A percentile compares a stretch with the other conserved stretches of the same genome.
Evolutionary conservation across 2,113 vertebrate species (phyloP).

Genomic region (Bubo blakistoni): DNA sequence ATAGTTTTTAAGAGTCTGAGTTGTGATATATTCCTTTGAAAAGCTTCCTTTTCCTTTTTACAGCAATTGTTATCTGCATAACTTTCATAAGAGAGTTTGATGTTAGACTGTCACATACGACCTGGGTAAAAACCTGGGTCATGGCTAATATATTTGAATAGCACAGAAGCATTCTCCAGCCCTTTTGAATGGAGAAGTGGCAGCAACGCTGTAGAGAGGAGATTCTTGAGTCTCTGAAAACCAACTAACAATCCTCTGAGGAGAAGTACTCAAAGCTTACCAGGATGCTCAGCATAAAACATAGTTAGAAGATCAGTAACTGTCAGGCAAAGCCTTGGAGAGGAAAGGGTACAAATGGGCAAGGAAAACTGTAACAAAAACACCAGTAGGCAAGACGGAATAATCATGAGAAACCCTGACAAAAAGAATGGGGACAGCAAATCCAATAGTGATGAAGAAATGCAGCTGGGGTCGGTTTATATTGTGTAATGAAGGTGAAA

Average conservation of each 20-base stretch:
- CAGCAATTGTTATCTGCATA: not conserved
- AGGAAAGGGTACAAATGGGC: not conserved
- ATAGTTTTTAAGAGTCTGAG: not conserved
- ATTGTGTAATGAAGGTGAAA: slow-evolving; percentile 39
- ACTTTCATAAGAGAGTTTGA: not conserved
- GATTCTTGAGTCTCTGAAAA: not conserved
- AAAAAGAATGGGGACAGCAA: slow-evolving; percentile 36
- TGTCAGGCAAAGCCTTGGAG: not conserved
- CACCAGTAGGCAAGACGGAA: not conserved
- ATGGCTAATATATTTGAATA: not conserved
- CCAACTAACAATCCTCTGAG: not conserved
- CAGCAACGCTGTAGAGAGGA: not conserved
- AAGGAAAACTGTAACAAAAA: not conserved
- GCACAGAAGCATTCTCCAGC: not conserved
- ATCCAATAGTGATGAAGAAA: slow-evolving; percentile 26
- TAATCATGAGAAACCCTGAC: not conserved
- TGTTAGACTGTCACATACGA: not conserved
- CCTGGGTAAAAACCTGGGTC: not conserved
- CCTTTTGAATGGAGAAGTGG: not conserved
- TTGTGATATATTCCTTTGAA: not conserved
- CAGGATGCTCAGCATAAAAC: not conserved
- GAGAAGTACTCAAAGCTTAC: not conserved
- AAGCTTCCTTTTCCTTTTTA: not conserved
- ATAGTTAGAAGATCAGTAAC: not conserved
- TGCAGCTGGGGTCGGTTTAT: slow-evolving; percentile 55